A percentile compares a stretch with the other conserved stretches of the same genome.
phyloP scores from a whole-genome alignment of 2,113 vertebrate genomes.

The Heterocephalus glaber region DNA sequence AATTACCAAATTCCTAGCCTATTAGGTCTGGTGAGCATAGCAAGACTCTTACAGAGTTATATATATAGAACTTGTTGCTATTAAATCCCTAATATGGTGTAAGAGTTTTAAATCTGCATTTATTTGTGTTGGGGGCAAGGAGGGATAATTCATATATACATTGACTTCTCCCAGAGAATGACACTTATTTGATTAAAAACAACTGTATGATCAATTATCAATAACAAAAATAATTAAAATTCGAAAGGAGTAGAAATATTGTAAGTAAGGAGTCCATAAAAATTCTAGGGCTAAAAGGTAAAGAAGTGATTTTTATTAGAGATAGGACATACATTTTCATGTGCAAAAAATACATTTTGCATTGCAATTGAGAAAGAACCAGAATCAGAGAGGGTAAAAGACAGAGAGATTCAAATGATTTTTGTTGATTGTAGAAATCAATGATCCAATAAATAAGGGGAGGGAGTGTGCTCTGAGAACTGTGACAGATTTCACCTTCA shows the following conservation, averaged over 20 bases:
- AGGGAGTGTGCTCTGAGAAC: neutral
- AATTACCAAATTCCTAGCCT: neutral
- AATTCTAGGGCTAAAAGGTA: neutral
- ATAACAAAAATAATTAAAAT: neutral
- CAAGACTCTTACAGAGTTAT: neutral
- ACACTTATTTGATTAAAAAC: neutral
- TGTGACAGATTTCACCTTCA: neutral
- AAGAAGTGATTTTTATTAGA: constrained; percentile 22
- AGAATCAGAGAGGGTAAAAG: too few relatives aligned
- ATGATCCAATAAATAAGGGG: neutral
- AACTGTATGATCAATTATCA: neutral
- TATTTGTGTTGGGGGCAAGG: neutral
- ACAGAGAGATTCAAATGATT: neutral
- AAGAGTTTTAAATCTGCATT: neutral
- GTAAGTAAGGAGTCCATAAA: neutral
- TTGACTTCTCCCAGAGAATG: neutral
- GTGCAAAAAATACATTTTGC: neutral
- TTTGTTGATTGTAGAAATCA: neutral
- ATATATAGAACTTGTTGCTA: neutral
- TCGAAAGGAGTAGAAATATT: neutral
- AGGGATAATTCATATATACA: neutral
- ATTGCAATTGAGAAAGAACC: neutral
- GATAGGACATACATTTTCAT: neutral
- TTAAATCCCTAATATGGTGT: neutral
- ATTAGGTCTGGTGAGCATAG: neutral